Evolutionary conservation across 53 echinoderm and acorn worm species (phyloP).

Genomic region (Pentamera pediparva): DNA sequence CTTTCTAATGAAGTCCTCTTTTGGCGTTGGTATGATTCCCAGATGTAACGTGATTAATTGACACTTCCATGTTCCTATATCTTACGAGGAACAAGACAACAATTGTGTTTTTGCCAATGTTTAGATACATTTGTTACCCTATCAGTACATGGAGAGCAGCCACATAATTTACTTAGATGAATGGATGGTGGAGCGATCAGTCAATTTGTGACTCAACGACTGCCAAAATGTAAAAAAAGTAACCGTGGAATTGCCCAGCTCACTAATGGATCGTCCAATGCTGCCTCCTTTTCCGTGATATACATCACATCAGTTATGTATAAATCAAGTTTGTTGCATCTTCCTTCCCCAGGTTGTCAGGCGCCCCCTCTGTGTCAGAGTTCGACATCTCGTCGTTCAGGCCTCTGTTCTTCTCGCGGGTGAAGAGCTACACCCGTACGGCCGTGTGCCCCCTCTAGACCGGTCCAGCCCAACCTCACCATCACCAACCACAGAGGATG

Average conservation of each 20-base stretch:
- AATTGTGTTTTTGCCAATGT: no score
- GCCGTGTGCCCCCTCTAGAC: slow-evolving; percentile 53
- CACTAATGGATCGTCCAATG: neutral
- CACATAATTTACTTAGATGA: no score
- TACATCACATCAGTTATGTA: no score
- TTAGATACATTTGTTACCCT: no score
- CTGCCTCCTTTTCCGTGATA: neutral
- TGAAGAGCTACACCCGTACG: slow-evolving; percentile 74
- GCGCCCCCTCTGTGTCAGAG: slow-evolving; percentile 44
- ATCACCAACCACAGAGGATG: neutral
- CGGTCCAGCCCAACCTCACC: neutral
- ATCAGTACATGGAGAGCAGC: no score
- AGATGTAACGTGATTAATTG: no score
- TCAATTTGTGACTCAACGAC: no score
- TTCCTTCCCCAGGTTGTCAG: slow-evolving; percentile 51
- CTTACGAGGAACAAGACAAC: no score
- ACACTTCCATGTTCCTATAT: neutral
- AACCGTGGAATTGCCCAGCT: no score
- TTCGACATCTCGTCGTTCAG: slow-evolving; percentile 65
- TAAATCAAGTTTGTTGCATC: neutral
- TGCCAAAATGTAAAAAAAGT: no score
- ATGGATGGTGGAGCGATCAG: no score
- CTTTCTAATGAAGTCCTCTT: neutral
- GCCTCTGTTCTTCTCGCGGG: slow-evolving; percentile 73
- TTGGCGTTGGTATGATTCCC: neutral